phyloP scores from a whole-genome alignment of 2,797 vertebrate genomes.

The Mus minutoides region DNA sequence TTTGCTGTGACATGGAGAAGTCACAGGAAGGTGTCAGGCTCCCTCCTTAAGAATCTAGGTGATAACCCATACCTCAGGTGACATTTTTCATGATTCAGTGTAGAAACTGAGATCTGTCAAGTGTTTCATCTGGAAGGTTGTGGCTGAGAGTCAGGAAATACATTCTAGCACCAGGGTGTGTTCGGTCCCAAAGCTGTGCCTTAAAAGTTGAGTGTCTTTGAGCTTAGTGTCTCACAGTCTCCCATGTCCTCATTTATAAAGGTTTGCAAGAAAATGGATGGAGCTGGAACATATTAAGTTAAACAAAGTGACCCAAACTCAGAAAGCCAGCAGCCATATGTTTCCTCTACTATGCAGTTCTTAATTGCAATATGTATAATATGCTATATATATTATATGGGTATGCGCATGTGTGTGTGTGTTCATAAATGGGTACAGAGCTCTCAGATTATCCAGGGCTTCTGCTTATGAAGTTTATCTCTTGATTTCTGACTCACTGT shows the following conservation, averaged over 20 bases:
- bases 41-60: slow-evolving; percentile 26
- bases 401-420: background rate
- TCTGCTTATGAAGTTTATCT: background rate
- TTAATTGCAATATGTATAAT: background rate
- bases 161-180: background rate
- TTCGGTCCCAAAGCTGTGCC: background rate
- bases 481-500: background rate
- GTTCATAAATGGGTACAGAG: background rate
- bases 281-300: background rate
- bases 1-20: background rate
- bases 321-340: background rate
- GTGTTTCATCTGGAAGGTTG: background rate
- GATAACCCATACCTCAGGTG: background rate
- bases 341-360: background rate
- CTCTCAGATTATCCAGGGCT: background rate
- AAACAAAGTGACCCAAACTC: background rate
- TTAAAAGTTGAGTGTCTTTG: background rate
- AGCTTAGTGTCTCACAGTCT: background rate
- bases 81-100: background rate
- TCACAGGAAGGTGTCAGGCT: background rate
- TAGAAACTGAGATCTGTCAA: background rate
- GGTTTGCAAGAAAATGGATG: background rate
- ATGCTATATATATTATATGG: too few relatives aligned
- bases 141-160: background rate
- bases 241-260: background rate